These are phyloP conservation scores for Nephrotoma flavescens DNA, from an alignment of 2,888 invertebrate species.

Conservation along the genomic window DNA sequence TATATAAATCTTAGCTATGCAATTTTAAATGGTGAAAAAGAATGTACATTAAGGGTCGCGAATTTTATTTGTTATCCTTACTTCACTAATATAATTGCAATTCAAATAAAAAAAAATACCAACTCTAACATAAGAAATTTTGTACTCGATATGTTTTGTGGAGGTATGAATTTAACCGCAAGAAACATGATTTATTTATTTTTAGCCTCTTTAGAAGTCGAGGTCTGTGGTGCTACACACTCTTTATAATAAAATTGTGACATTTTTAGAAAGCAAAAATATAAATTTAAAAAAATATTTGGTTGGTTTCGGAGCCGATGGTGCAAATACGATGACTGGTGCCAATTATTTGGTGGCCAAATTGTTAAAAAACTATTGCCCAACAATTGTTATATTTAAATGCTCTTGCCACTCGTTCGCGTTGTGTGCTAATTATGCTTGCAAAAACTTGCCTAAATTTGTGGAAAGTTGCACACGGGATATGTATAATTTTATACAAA, in stretches of 20 bases:
- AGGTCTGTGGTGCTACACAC: too few species aligned
- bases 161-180: too few species aligned
- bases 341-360: constrained; percentile 18
- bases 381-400: neutral
- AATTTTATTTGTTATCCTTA: too few species aligned
- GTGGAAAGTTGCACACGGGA: constrained; percentile 19
- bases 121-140: too few species aligned
- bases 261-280: constrained; percentile 14
- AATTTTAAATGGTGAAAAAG: too few species aligned
- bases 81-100: too few species aligned
- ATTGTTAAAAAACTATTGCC: constrained; percentile 16
- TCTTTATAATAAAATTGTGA: constrained; percentile 11
- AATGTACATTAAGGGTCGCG: too few species aligned
- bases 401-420: neutral
- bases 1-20: too few species aligned
- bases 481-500: constrained; percentile 15
- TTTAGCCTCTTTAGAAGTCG: too few species aligned
- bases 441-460: constrained; percentile 18
- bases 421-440: constrained; percentile 20
- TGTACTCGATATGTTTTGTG: too few species aligned
- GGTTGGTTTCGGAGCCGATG: constrained; percentile 24
- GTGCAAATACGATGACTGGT: constrained; percentile 24
- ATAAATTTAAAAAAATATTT: constrained; percentile 20
- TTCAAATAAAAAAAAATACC: too few species aligned
- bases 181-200: too few species aligned